phyloP scores from a whole-genome alignment of 2,113 vertebrate genomes.

The Salvator merianae region DNA sequence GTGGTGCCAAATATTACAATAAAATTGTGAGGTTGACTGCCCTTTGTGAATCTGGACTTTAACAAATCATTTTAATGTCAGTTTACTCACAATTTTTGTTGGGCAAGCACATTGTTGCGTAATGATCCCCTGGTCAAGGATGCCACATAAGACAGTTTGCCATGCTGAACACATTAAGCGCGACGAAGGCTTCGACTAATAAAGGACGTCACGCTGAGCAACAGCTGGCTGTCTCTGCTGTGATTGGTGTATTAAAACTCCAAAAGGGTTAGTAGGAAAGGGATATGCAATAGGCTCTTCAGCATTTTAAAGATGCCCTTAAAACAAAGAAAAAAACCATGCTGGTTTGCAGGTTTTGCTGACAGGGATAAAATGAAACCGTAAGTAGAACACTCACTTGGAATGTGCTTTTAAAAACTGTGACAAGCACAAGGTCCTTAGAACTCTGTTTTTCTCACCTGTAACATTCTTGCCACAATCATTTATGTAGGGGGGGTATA shows the following conservation, averaged over 20 bases:
- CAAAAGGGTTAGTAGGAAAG: not conserved
- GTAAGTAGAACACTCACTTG: not conserved
- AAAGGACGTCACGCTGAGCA: conserved; percentile 10
- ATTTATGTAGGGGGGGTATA: too few relatives aligned
- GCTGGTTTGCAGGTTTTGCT: not conserved
- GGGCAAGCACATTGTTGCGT: conserved; percentile 23
- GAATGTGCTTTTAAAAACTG: not conserved
- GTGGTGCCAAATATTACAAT: conserved; percentile 21
- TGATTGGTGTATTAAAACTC: conserved; percentile 2
- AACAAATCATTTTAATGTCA: conserved; percentile 26
- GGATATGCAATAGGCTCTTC: not conserved
- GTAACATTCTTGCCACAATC: not conserved
- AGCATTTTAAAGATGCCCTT: not conserved
- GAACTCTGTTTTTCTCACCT: not conserved
- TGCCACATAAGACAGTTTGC: conserved; percentile 3
- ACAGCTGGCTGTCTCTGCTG: conserved; percentile 8
- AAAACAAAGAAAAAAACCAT: not conserved
- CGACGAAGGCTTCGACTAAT: not conserved
- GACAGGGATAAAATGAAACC: not conserved
- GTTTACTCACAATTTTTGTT: conserved; percentile 27
- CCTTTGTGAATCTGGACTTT: conserved; percentile 20
- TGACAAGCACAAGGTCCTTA: not conserved
- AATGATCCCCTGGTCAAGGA: conserved; percentile 2
- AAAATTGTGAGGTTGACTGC: conserved; percentile 7
- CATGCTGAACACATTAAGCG: not conserved